A percentile compares a stretch with the other conserved stretches of the same genome.
Evolutionary conservation across 2,113 vertebrate genomes (phyloP).

Genomic region (Bufo gargarizans): DNA sequence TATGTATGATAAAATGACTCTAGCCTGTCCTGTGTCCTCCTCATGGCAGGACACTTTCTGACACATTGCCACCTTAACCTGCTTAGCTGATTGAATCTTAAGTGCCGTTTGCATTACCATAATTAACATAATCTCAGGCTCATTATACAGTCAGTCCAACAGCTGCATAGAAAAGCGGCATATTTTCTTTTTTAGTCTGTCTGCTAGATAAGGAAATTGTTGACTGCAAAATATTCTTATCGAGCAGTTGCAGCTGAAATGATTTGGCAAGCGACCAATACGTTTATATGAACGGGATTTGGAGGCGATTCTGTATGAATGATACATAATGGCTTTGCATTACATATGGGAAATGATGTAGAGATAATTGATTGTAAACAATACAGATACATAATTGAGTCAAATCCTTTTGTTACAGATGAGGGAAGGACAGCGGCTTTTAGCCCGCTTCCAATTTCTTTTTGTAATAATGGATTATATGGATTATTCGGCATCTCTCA

Average conservation of each 20-base stretch:
- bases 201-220: conserved; percentile 49
- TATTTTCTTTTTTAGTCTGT: conserved; percentile 62
- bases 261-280: conserved; percentile 9
- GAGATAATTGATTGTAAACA: conserved; percentile 53
- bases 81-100: conserved; percentile 64
- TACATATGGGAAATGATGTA: conserved; percentile 48
- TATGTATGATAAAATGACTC: not conserved
- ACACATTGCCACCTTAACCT: conserved; percentile 46
- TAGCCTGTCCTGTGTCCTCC: not conserved
- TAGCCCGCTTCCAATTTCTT: conserved; percentile 29
- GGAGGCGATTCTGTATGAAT: not conserved
- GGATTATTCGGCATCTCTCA: conserved; percentile 31
- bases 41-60: conserved; percentile 26
- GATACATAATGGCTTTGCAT: conserved; percentile 46
- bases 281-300: conserved; percentile 11
- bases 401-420: conserved; percentile 50
- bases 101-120: conserved; percentile 65
- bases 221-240: conserved; percentile 16
- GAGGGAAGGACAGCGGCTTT: conserved; percentile 13
- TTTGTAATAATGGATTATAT: conserved; percentile 40
- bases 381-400: conserved; percentile 54
- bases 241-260: conserved; percentile 38
- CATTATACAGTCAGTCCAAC: conserved; percentile 61
- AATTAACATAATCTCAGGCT: conserved; percentile 69
- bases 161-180: conserved; percentile 63